These are phyloP conservation scores for Dipus sagitta DNA, from an alignment of 2,797 vertebrate genomes.

Conservation along the genomic window DNA sequence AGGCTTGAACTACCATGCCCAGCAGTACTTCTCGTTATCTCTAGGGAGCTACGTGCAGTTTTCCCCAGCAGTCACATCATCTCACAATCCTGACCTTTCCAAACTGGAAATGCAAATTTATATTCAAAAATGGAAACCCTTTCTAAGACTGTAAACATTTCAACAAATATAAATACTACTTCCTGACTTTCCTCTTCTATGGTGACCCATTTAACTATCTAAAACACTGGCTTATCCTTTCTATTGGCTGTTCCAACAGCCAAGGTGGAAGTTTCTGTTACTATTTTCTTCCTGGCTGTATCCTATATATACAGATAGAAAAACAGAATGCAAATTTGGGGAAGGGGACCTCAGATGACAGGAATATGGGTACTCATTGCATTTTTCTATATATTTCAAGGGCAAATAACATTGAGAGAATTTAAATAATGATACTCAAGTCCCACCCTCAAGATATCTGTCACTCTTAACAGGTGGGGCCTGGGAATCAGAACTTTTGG, in stretches of 20 bases:
- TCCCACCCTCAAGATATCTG: too few relatives aligned
- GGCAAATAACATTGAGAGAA: too few relatives aligned
- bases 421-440: too few relatives aligned
- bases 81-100: neutral
- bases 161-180: neutral
- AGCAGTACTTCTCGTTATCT: neutral
- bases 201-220: neutral
- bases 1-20: neutral
- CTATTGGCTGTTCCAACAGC: neutral
- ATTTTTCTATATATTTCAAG: neutral
- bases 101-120: neutral
- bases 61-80: neutral
- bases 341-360: neutral
- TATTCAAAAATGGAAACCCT: neutral
- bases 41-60: neutral
- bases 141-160: conserved; percentile 2
- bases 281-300: neutral
- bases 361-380: neutral
- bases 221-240: neutral
- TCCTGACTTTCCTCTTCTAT: neutral
- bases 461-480: too few relatives aligned
- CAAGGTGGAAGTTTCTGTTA: neutral
- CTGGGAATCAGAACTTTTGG: too few relatives aligned
- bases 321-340: neutral
- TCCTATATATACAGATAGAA: neutral